phyloP scores from a whole-genome alignment of 2,888 invertebrate genomes.

The Chymomyza fuscimana region DNA sequence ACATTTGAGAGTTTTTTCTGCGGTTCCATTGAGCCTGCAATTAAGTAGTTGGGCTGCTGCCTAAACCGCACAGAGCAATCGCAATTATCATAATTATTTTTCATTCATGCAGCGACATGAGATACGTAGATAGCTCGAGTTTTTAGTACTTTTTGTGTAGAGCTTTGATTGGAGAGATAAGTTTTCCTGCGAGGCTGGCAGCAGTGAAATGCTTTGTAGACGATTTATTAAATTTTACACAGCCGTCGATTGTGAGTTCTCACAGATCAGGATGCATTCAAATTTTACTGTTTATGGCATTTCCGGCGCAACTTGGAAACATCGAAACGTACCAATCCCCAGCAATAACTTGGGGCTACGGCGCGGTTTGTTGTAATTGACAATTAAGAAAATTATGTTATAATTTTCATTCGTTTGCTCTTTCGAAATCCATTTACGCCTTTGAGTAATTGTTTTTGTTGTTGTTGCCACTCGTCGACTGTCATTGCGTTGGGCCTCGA shows the following conservation, averaged over 20 bases:
- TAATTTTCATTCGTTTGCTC: constrained; percentile 29
- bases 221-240: neutral
- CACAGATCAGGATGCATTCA: neutral
- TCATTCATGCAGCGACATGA: constrained; percentile 64
- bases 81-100: constrained; percentile 70
- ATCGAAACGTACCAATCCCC: constrained; percentile 5
- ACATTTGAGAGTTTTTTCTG: constrained; percentile 46
- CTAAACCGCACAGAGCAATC: constrained; percentile 33
- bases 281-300: neutral
- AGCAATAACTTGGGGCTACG: neutral
- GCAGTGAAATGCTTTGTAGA: constrained; percentile 39
- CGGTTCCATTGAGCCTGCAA: constrained; percentile 66
- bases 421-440: constrained; percentile 41
- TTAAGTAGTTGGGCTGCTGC: constrained; percentile 48
- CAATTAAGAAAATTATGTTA: constrained; percentile 48
- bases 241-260: neutral
- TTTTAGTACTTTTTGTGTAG: constrained; percentile 16
- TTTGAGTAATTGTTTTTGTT: constrained; percentile 39
- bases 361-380: constrained; percentile 39
- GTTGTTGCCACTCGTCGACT: neutral
- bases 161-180: constrained; percentile 60
- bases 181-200: constrained; percentile 28
- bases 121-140: constrained; percentile 29
- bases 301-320: constrained; percentile 9
- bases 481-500: neutral